Conservation (phyloP, 1,140 invertebrate species). For the Philopotamus ludificatus region DNA sequence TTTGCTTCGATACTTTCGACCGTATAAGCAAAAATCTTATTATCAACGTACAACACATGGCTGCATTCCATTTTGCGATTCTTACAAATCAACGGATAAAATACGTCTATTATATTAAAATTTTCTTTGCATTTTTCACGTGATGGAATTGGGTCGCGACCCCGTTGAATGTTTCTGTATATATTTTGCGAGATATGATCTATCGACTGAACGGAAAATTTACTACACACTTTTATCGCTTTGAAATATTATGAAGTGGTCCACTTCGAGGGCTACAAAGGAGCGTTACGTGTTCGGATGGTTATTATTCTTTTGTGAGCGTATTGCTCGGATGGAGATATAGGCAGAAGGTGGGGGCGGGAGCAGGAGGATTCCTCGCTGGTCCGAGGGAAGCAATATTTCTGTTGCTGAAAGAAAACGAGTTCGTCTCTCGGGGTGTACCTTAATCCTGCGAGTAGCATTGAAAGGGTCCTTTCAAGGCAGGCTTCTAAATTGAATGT, state of each 20-base stretch:
- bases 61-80: too few relatives aligned
- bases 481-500: slow-evolving; percentile 27
- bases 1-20: too few relatives aligned
- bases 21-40: too few relatives aligned
- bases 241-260: background rate
- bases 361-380: slow-evolving; percentile 8
- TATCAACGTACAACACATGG: too few relatives aligned
- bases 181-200: background rate
- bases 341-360: too few relatives aligned
- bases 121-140: background rate
- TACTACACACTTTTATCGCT: background rate
- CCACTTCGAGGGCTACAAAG: background rate
- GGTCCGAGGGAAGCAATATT: slow-evolving; percentile 20
- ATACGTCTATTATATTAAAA: too few relatives aligned
- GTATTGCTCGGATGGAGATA: background rate
- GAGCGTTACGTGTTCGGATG: background rate
- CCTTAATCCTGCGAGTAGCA: slow-evolving; percentile 14
- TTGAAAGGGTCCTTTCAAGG: slow-evolving; percentile 24
- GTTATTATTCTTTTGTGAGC: slow-evolving; percentile 1
- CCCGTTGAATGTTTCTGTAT: background rate
- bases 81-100: too few relatives aligned
- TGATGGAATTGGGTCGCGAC: background rate
- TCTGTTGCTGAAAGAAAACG: slow-evolving; percentile 14
- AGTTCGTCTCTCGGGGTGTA: background rate
- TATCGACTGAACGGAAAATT: background rate